Evolutionary conservation across 2,113 vertebrate genomes (phyloP).

Genomic region (Neopipo cinnamomea): DNA sequence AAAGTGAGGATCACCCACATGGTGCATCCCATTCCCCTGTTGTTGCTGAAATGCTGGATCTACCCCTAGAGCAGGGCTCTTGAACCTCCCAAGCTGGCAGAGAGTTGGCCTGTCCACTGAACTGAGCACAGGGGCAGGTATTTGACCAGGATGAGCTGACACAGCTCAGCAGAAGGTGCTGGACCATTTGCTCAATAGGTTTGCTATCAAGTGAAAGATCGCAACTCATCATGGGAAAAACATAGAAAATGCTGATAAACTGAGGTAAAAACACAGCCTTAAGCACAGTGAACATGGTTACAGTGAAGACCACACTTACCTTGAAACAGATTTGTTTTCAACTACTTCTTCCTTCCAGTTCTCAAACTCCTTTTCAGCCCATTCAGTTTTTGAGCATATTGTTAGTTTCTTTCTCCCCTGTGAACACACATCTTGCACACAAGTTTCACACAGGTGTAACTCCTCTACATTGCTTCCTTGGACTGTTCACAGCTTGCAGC

Average conservation of each 20-base stretch:
- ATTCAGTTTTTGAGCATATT: neutral
- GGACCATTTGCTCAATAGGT: neutral
- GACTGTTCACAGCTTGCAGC: neutral
- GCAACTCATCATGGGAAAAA: neutral
- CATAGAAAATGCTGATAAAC: neutral
- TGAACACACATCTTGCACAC: accelerated
- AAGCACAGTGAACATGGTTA: neutral
- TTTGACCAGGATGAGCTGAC: neutral
- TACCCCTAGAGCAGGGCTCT: neutral
- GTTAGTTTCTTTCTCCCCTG: neutral
- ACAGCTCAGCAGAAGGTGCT: neutral
- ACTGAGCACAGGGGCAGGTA: neutral
- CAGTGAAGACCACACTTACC: neutral
- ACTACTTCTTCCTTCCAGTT: neutral
- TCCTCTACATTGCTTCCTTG: neutral
- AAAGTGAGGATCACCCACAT: neutral
- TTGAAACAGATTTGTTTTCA: neutral
- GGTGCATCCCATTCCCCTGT: neutral
- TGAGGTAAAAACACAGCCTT: neutral
- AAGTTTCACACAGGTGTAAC: neutral
- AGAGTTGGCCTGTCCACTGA: neutral
- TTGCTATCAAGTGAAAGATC: neutral
- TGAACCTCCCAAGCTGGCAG: neutral
- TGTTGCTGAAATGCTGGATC: neutral
- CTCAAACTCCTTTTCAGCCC: neutral